Evolutionary conservation across 35 echinoderm and acorn worm species (phyloP), one percentile per base, ranked within the genome.

Genomic region (Ophioderma brevispina): DNA sequence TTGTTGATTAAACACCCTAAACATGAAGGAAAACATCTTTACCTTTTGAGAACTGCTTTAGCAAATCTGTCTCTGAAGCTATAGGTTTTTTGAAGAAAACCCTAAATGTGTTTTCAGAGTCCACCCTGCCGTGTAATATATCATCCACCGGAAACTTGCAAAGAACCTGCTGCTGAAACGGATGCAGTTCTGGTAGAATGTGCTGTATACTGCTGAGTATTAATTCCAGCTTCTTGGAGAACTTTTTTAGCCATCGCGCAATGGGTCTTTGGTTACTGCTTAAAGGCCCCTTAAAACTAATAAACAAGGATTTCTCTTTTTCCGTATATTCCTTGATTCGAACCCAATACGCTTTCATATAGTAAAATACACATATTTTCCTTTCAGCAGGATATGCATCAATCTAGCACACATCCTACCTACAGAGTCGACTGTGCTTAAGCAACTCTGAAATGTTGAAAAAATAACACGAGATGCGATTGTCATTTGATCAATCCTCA

Each of bases 371-470:
- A 94, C 95, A 91, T 0, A 94, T 59, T 70, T 88, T 83, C 25
- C 46, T 50, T 41, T 97, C 94, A 38, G 87, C 40, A 18, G 32
- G 52, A 52, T 94, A 97, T 37, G 86, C 80, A 49, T 76, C 32
- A 88, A 63, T 21, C 13, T 0, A 88, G 31, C 17, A 2, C 77
- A 0, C 28, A 1, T 32, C 78, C 64, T 17, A 39, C 34, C 15
- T 85, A 0, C 76, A 87, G n/a, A 31, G 89, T 63, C 32, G 82
- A 64, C 25, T 35, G 25, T 95, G 94, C 40, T 91, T 95, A 40
- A 95, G 59, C 31, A 84, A 50, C 5, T 95, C 84, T 33, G 79
- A 13, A 35, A 88, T 36, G 52, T 36, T 19, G 23, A 92, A 96
- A 35, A 84, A 21, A 50, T 37, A 4, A 42, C 21, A 31, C n/a